phyloP scores from a whole-genome alignment of 1,140 invertebrate species.

The Pararge aegeria region DNA sequence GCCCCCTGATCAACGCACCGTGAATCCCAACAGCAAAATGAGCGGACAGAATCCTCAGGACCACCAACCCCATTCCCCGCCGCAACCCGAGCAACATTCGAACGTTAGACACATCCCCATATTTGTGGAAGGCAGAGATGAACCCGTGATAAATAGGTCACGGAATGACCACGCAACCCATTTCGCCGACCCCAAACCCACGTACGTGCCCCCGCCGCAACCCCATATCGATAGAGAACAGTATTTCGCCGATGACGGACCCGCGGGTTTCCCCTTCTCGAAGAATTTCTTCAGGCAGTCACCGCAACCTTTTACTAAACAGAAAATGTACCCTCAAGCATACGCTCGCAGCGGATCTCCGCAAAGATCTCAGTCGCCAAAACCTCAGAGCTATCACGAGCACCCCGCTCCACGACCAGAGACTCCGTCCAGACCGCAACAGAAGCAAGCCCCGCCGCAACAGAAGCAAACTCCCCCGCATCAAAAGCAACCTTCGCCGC shows the following conservation, averaged over 20 bases:
- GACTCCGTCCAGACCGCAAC: slow-evolving; percentile 60
- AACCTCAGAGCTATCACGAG: slow-evolving; percentile 66
- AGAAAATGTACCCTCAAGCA: slow-evolving; percentile 66
- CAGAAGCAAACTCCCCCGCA: slow-evolving; percentile 45
- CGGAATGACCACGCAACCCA: slow-evolving; percentile 58
- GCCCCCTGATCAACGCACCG: slow-evolving; percentile 77
- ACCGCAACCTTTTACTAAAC: slow-evolving; percentile 65
- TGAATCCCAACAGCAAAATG: slow-evolving; percentile 65
- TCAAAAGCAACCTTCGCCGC: slow-evolving; percentile 45
- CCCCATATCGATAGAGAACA: slow-evolving; percentile 68
- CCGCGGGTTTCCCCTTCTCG: slow-evolving; percentile 57
- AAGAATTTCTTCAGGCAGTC: slow-evolving; percentile 63
- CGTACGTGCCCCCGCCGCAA: slow-evolving; percentile 55
- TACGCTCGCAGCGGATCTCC: slow-evolving; percentile 61
- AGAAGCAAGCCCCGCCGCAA: slow-evolving; percentile 52
- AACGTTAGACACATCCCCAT: slow-evolving; percentile 91
- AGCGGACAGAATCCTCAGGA: slow-evolving; percentile 62
- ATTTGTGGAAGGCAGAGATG: slow-evolving; percentile 90
- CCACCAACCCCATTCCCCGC: slow-evolving; percentile 51
- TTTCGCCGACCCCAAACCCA: slow-evolving; percentile 61
- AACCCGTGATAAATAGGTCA: slow-evolving; percentile 84
- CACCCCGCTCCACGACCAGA: slow-evolving; percentile 62
- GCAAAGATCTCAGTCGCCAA: slow-evolving; percentile 69
- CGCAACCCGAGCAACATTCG: slow-evolving; percentile 44
- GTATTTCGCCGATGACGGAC: slow-evolving; percentile 63